phyloP scores from a whole-genome alignment of 1,140 invertebrate species.

The Aporrectodea caliginosa region DNA sequence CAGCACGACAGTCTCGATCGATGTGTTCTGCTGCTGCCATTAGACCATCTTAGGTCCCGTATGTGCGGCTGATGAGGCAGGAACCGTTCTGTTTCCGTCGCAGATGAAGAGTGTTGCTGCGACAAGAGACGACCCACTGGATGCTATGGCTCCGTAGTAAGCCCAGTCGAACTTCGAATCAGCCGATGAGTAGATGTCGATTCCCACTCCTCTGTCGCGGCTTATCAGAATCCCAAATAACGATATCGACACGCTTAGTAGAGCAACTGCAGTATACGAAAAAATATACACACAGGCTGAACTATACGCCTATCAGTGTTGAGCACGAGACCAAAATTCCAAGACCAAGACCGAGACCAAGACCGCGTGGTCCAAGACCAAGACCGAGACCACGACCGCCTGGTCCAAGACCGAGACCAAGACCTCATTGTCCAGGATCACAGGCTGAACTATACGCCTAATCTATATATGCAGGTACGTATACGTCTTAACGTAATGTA shows the following conservation, averaged over 20 bases:
- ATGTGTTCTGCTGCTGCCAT: no score
- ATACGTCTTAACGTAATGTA: no score
- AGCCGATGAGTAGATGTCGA: neutral
- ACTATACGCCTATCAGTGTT: neutral
- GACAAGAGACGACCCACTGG: neutral
- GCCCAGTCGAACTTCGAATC: neutral
- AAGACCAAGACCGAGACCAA: neutral
- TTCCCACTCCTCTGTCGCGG: neutral
- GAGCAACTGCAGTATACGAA: neutral
- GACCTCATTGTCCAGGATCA: neutral
- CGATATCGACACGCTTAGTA: neutral
- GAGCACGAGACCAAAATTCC: neutral
- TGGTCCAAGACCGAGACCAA: neutral
- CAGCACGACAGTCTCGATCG: no score
- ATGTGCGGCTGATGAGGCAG: no score
- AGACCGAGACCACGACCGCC: neutral
- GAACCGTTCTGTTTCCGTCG: neutral
- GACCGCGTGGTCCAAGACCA: neutral
- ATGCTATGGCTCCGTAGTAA: neutral
- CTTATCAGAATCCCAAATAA: neutral
- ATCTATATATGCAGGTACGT: no score
- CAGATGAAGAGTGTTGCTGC: neutral
- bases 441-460: neutral
- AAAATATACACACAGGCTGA: neutral
- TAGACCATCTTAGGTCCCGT: no score